Conservation (phyloP, 2,888 invertebrate genomes). For the Nomada flava region DNA sequence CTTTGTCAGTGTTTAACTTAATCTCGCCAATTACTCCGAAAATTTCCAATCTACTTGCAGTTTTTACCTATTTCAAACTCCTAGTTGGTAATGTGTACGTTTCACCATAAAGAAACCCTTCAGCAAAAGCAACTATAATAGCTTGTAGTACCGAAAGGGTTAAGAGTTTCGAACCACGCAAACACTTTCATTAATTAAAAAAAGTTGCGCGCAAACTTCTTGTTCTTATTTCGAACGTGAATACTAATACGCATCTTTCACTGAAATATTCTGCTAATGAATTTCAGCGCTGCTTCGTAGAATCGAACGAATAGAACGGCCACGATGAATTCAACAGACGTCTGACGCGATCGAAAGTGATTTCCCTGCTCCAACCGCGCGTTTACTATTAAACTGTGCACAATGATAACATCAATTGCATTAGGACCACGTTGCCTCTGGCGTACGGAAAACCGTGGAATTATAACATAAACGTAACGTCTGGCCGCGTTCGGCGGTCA, state of each 20-base stretch:
- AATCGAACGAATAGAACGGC: not conserved
- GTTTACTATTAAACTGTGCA: conserved; percentile 18
- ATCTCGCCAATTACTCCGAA: too few relatives aligned
- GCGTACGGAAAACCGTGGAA: conserved; percentile 24
- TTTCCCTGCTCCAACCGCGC: not conserved
- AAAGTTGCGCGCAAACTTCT: too few relatives aligned
- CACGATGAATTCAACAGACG: not conserved
- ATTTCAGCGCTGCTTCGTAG: not conserved
- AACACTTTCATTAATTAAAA: too few relatives aligned
- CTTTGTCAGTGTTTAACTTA: too few relatives aligned
- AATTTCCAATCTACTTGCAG: too few relatives aligned
- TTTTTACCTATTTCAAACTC: too few relatives aligned
- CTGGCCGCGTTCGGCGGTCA: conserved; percentile 34
- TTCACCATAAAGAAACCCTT: too few relatives aligned
- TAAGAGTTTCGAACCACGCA: too few relatives aligned
- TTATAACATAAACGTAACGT: conserved; percentile 60
- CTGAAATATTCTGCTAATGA: not conserved
- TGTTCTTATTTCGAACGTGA: too few relatives aligned
- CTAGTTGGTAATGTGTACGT: too few relatives aligned
- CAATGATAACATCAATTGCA: conserved; percentile 31
- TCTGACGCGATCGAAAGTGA: conserved; percentile 7
- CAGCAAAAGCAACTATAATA: too few relatives aligned
- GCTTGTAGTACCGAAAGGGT: too few relatives aligned
- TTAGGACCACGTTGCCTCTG: conserved; percentile 1
- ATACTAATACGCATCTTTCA: not conserved